Base-by-base conservation (phyloP, 2,797 vertebrate species). In the Onychomys torridus region DNA sequence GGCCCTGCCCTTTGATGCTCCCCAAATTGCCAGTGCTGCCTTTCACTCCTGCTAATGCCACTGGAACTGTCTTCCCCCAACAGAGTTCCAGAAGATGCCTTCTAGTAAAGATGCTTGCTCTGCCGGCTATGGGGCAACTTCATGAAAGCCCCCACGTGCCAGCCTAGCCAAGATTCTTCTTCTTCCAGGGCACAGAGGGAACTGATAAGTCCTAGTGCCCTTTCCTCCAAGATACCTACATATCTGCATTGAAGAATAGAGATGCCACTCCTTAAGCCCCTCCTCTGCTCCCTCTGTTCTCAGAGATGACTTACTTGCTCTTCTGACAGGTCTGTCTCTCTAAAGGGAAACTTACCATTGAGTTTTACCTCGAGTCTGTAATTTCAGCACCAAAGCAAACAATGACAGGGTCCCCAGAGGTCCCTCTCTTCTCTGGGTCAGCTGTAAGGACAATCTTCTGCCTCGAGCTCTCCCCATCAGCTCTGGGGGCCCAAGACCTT, bases 321-420 rank as follows among this genome's bases (percentile, higher is more conserved):
- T 89, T 87, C 78, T 87, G 14, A 89, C 67, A 59, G 52, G 32
- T 85, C 55, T 11, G 5, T 43, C 14, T 83, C 43, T 43, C 52
- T 43, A 81, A 65, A 94, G 21, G 96, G 57, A 92, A 82, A 76
- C 12, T 57, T 57, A 29, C 32, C 69, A 49, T 23, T 76, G 59
- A 82, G n/a, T 89, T 89, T 78, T 27, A 91, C 32, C n/a, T 85
- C 37, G 73, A 55, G 14, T 17, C 57, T 71, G 88, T 67, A 77
- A 76, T 92, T 95, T 94, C 86, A 63, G 16, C 13, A 59, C 71
- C 55, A 96, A 94, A 91, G 73, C 16, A 85, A 90, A 78, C 23
- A 49, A 40, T 43, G 40, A 81, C 43, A 89, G 10, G 6, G 27
- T 71, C n/a, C 91, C 43, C 57, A 23, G 57, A 95, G 13, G 43